These are phyloP conservation scores for Arenaria interpres DNA, from an alignment of 2,113 vertebrate species.

Conservation along the genomic window DNA sequence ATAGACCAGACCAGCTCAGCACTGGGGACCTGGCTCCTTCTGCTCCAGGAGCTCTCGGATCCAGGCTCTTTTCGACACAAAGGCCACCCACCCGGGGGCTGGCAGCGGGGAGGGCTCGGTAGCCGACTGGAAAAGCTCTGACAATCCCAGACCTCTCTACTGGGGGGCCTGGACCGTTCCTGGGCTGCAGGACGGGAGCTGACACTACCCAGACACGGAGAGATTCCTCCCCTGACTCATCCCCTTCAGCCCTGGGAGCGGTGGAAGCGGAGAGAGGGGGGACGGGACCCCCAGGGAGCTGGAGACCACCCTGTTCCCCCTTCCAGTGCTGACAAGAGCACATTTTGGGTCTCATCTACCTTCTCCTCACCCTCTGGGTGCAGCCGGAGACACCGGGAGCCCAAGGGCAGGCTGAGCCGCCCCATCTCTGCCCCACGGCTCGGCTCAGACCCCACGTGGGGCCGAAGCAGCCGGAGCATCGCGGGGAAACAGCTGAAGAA, in stretches of 20 bases:
- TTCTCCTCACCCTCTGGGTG: not conserved
- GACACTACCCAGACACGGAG: not conserved
- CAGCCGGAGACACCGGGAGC: not conserved
- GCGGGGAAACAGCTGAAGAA: not conserved
- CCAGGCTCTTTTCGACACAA: not conserved
- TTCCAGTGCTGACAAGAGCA: accelerated
- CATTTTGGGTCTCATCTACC: accelerated
- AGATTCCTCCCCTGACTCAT: not conserved
- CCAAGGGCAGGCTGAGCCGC: not conserved
- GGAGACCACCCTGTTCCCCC: not conserved
- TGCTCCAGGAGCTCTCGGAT: not conserved
- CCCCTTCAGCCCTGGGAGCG: not conserved
- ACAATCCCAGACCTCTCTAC: not conserved
- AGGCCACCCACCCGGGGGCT: not conserved
- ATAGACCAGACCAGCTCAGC: not conserved
- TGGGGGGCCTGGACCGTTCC: not conserved
- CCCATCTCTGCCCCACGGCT: not conserved
- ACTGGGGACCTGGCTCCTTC: not conserved
- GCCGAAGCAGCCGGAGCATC: not conserved
- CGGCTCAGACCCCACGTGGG: not conserved
- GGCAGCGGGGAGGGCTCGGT: not conserved
- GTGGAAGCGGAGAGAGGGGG: not conserved
- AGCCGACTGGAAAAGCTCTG: not conserved
- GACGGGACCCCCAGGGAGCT: not conserved
- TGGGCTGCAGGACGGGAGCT: not conserved